Evolutionary conservation across 2,888 invertebrate genomes (phyloP), one percentile per base, ranked within the genome.

Genomic region (Scotopteryx bipunctaria): DNA sequence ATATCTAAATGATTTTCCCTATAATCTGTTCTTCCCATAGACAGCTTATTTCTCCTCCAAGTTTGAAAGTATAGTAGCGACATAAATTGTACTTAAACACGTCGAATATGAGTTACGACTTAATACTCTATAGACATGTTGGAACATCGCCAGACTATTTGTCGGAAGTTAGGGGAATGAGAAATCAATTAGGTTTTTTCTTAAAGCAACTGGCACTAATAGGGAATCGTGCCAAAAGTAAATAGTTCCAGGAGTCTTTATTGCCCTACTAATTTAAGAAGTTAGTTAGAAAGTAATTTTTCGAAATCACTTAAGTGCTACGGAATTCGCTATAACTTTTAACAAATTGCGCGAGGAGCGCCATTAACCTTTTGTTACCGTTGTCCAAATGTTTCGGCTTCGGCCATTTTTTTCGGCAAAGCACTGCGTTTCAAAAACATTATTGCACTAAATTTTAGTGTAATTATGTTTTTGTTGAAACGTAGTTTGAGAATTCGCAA

Each of bases 181-280:
- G 40, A 48, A 56, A 63, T 58, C 62, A 63, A 63, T 63, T 63
- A 60, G 42, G 46, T 51, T 55, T 58, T 59, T 46, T 44, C 51
- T 49, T 15, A 51, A 58, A 25, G 36, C 31, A 29, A 37, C 31
- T 23, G 40, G 45, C 52, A 44, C 47, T 59, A 50, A 52, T 57
- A 58, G 64, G 42, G 42, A 58, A 41, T 47, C 16, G 45, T 64
- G 64, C 66, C 68, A 67, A 65, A 62, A 69, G 59, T 58, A 64
- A 63, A 68, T 66, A 65, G 64, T 64, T 63, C 55, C 60, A 62
- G 61, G 41, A 42, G 51, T 53, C 63, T 66, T 72, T 69, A 76
- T 72, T 67, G 63, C 62, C 53, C 27, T 49, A 65, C 65, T 73
- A 71, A 71, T 71, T 71, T 64, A 67, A 64, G 51, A 71, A 77